Evolutionary conservation across 2,113 vertebrate species (phyloP), one percentile per base, ranked within the genome.

Genomic region (Natator depressus): DNA sequence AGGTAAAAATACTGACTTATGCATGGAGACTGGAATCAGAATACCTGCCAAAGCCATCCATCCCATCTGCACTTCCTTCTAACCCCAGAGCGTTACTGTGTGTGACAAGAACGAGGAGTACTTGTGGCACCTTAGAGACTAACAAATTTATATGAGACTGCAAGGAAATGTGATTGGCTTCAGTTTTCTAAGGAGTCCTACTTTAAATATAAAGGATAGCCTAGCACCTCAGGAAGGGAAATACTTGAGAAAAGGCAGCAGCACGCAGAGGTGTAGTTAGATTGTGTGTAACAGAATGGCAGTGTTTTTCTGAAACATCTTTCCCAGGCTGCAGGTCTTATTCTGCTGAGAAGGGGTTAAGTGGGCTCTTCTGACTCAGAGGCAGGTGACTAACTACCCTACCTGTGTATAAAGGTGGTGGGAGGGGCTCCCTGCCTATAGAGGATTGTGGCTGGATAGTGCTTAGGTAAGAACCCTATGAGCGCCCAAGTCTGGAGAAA

Each of bases 201-300:
- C 7, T 50, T 9, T 69, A 69, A 12, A 78, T 0, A 1, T 5
- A 7, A 12, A 62, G 53, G 8, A 31, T 8, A 0, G 47, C 0
- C 0, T 17, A 54, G 25, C 2, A 0, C 49, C 16, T 25, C 3
- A 0, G 0, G 0, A 8, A 20, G 78, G 10, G 35, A 10, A 35
- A 59, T 35, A 5, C 91, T 47, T 53, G 0, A 1, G 14, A 53
- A 46, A 29, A 82, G 3, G 4, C 46, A 3, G 47, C 0, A 0
- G 88, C 83, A 72, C 53, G 38, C 78, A 11, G 42, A 2, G 5
- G 1, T 42, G 80, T 62, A 1, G 6, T 1, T 38, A 47, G 59
- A 53, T 80, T 54, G 6, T 1, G 0, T 20, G 83, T 12, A 27
- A 2, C 47, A 53, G 22, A 62, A 79, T 54, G 8, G 22, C 16